Base-by-base conservation (phyloP, 2,113 vertebrate species). In the Colossoma macropomum region DNA sequence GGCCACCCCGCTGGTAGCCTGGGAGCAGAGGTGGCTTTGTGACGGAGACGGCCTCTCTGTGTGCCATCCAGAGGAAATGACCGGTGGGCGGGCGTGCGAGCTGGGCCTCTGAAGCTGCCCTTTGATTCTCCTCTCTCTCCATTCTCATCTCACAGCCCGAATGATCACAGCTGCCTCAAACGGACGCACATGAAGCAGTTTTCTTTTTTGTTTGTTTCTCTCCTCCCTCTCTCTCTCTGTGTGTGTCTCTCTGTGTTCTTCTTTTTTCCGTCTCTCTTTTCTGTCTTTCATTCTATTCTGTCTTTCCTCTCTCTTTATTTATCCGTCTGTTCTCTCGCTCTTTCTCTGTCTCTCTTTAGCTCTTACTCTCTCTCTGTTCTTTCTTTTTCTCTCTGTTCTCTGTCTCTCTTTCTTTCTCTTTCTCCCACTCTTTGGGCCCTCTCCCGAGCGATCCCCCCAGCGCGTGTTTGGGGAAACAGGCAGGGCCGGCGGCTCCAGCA, bases 401-500 rank as follows among this genome's bases (percentile, higher is more conserved):
- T 38, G 34, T 38, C 34, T 7, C 7, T 38, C 34, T 65, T 54
- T 62, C 12, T 70, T 80, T 19, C 56, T 72, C 19, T 28, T 88
- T 89, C 76, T 34, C 21, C 41, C 13, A 88, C 83, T 76, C 84
- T 87, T 62, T 74, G 79, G 92, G 89, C 60, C 86, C 90, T 80
- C 83, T 89, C 34, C 83, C 84, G 81, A 86, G 87, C 79, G 89
- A 88, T 88, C 94, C 93, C 92, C 92, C 90, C 88, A 91, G 92
- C 93, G 90, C 91, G 91, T 82, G 86, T 89, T 88, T 91, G 76
- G 80, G 72, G 77, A 81, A 71, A 70, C 74, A 54, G 62, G 30
- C 38, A 77, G 87, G 82, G 65, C 72, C 75, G 82, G 77, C 89
- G 86, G 92, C 92, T 95, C 93, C 93, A 94, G 92, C 89, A 92